Evolutionary conservation across 1,140 invertebrate species (phyloP).

Genomic region (Trachelipus rathkii): DNA sequence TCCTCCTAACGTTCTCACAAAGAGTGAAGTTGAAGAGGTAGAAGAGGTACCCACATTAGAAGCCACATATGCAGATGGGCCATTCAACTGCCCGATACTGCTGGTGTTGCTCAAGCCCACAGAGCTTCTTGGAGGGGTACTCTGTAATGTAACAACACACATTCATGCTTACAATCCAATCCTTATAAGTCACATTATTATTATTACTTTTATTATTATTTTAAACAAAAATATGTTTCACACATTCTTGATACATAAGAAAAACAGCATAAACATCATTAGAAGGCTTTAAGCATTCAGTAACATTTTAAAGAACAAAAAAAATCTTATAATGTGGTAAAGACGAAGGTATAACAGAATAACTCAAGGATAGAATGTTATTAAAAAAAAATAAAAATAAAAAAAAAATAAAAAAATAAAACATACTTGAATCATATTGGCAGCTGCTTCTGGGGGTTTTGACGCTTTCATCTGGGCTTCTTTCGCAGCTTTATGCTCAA

Average conservation of each 20-base stretch:
- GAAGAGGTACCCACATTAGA: conserved; percentile 34
- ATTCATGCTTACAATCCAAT: conserved; percentile 35
- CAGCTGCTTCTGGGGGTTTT: conserved; percentile 34
- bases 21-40: conserved; percentile 36
- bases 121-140: conserved; percentile 37
- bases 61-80: conserved; percentile 1
- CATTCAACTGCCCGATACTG: conserved; percentile 27
- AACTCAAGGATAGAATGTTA: neutral
- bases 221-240: neutral
- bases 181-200: neutral
- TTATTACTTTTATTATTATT: no score
- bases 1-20: conserved; percentile 39
- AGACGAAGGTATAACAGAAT: no score
- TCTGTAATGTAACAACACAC: conserved; percentile 37
- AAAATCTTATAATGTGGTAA: no score
- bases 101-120: conserved; percentile 30
- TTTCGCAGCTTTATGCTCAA: conserved; percentile 67
- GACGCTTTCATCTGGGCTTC: conserved; percentile 50
- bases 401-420: neutral
- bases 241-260: neutral
- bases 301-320: no score
- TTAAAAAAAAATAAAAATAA: neutral
- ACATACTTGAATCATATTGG: conserved; percentile 36
- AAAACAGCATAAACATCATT: neutral
- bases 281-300: neutral